A percentile compares a stretch with the other conserved stretches of the same genome.
These are phyloP conservation scores for Saccostrea glomerata DNA, from an alignment of 1,140 invertebrate species.

Conservation along the genomic window DNA sequence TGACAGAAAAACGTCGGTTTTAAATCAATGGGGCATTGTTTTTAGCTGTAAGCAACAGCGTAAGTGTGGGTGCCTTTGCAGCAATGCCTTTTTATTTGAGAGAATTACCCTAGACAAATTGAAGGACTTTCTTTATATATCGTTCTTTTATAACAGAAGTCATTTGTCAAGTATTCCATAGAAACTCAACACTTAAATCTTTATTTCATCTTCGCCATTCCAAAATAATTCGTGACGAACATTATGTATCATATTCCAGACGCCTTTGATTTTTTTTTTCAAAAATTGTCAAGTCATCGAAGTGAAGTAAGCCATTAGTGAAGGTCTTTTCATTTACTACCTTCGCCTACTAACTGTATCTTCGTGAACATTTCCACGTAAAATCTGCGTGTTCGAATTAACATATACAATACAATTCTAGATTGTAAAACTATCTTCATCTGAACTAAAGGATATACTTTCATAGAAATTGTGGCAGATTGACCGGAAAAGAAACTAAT, in stretches of 20 bases:
- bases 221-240: not conserved
- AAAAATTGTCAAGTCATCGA: constrained; percentile 13
- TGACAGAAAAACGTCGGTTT: not conserved
- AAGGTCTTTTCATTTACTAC: not conserved
- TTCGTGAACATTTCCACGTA: not conserved
- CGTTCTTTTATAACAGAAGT: not conserved
- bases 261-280: not conserved
- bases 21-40: not conserved
- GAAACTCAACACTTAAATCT: not conserved
- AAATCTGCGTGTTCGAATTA: not conserved
- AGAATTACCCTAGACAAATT: not conserved
- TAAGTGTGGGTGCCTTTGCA: not conserved
- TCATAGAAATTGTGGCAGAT: not conserved
- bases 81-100: not conserved
- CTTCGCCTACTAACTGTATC: not conserved
- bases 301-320: not conserved
- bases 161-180: not conserved
- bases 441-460: not conserved
- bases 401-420: not conserved
- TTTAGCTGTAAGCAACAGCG: not conserved
- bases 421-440: not conserved
- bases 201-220: not conserved
- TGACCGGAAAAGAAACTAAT: not conserved
- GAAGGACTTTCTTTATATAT: not conserved
- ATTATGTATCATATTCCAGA: constrained; percentile 15